Evolutionary conservation across 2,888 invertebrate genomes (phyloP).

Genomic region (Marronus borbonicus): DNA sequence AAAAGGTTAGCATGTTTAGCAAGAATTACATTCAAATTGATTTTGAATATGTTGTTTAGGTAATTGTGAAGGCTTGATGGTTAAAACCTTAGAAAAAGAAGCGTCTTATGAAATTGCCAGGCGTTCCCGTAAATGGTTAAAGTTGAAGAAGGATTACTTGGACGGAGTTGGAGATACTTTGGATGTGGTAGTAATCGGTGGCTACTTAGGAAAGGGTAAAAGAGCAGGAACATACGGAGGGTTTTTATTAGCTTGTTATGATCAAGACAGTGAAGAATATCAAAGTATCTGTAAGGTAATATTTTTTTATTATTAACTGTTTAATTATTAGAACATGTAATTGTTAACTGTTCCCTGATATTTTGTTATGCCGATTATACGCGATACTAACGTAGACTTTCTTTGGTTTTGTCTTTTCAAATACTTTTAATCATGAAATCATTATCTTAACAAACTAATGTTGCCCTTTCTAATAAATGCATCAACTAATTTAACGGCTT

Average conservation of each 20-base stretch:
- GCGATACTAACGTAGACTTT: too few relatives aligned
- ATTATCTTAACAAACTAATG: too few relatives aligned
- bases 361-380: too few relatives aligned
- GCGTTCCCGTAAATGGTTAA: constrained; percentile 94
- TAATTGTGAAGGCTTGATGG: constrained; percentile 99
- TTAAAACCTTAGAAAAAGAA: constrained; percentile 91
- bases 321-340: too few relatives aligned
- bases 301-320: not conserved
- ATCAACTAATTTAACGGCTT: too few relatives aligned
- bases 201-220: constrained; percentile 93
- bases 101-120: constrained; percentile 98
- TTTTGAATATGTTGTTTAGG: constrained; percentile 70
- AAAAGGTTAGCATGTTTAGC: constrained; percentile 74
- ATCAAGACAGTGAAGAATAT: constrained; percentile 90
- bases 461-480: too few relatives aligned
- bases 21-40: not conserved
- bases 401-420: too few relatives aligned
- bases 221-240: constrained; percentile 95
- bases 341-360: too few relatives aligned
- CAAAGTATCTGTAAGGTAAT: constrained; percentile 91
- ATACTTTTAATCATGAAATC: too few relatives aligned
- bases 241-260: constrained; percentile 95
- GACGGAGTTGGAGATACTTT: constrained; percentile 97
- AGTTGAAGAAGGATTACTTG: constrained; percentile 98
- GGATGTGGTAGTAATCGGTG: constrained; percentile 96